phyloP scores from a whole-genome alignment of 1,140 invertebrate species.

The Protaetia brevitarsis region DNA sequence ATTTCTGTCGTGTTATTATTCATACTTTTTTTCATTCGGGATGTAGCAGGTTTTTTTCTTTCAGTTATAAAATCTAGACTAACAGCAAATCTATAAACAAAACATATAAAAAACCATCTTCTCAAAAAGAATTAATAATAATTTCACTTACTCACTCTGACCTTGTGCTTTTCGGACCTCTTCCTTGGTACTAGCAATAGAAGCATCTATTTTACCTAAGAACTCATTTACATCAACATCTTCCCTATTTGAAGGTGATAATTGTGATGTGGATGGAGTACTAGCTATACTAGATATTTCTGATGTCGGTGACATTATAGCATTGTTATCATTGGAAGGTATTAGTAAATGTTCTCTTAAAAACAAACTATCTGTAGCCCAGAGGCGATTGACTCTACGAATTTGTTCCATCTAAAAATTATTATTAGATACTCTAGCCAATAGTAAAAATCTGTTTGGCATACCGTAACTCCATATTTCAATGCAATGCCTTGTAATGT shows the following conservation, averaged over 20 bases:
- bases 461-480: slow-evolving; percentile 88
- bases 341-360: slow-evolving; percentile 77
- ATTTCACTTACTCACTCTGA: slow-evolving; percentile 63
- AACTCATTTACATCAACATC: slow-evolving; percentile 77
- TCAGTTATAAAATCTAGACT: slow-evolving; percentile 39
- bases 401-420: slow-evolving; percentile 83
- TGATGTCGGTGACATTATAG: slow-evolving; percentile 26
- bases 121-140: background rate
- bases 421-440: slow-evolving; percentile 28
- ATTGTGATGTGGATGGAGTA: slow-evolving; percentile 26
- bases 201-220: slow-evolving; percentile 81
- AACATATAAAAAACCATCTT: background rate
- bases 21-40: slow-evolving; percentile 44
- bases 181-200: slow-evolving; percentile 79
- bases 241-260: slow-evolving; percentile 33
- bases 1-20: slow-evolving; percentile 41
- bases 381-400: slow-evolving; percentile 79
- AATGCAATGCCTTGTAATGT: slow-evolving; percentile 90
- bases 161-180: slow-evolving; percentile 78
- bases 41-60: slow-evolving; percentile 43
- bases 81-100: slow-evolving; percentile 31
- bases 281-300: background rate
- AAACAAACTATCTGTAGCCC: slow-evolving; percentile 86
- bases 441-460: slow-evolving; percentile 42
- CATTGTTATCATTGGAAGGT: slow-evolving; percentile 65